Percentiles rank a stretch among this genome's conserved stretches.
Conservation (phyloP, 2,888 invertebrate species). For the Lysandra bellargus region DNA sequence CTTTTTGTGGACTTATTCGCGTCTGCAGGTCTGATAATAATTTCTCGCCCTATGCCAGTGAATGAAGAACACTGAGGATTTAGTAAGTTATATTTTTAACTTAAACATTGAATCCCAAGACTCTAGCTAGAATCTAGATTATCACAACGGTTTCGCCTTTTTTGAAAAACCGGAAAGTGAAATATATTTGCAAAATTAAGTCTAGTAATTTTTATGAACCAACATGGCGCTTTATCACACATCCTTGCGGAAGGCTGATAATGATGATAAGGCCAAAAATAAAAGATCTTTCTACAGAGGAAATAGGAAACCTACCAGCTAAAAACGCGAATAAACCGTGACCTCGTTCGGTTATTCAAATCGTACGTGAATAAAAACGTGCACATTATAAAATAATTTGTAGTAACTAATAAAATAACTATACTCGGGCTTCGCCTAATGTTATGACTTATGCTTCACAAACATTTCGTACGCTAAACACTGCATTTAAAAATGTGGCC, state of each 20-base stretch:
- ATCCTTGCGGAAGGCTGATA: not conserved
- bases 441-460: not conserved
- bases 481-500: conserved; percentile 71
- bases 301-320: not conserved
- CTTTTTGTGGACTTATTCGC: no score
- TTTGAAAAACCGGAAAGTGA: not conserved
- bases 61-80: no score
- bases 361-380: not conserved
- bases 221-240: not conserved
- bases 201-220: not conserved
- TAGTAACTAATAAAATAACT: not conserved
- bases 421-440: not conserved
- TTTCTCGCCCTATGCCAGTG: not conserved
- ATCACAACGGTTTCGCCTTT: not conserved
- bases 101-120: no score
- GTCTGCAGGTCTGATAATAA: not conserved
- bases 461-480: conserved; percentile 38
- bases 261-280: not conserved
- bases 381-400: not conserved
- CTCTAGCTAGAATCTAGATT: not conserved
- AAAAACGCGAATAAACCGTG: not conserved
- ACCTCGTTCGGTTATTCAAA: not conserved
- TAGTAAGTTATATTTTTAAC: no score
- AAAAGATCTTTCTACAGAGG: not conserved
- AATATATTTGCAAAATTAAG: not conserved